These are phyloP conservation scores for Caenorhabditis virilis DNA, from an alignment of 2,888 invertebrate genomes.

Conservation along the genomic window DNA sequence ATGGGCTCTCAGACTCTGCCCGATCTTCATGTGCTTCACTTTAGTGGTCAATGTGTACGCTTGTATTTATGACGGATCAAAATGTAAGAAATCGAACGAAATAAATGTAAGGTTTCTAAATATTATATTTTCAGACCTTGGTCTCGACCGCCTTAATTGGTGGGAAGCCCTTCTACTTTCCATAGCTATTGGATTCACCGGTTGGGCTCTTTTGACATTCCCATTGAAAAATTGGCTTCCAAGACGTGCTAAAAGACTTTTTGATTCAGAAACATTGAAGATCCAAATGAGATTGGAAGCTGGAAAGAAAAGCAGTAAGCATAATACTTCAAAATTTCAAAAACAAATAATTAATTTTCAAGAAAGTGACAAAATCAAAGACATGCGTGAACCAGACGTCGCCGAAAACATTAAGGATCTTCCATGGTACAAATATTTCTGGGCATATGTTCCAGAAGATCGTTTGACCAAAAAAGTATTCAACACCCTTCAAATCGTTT, in stretches of 20 bases:
- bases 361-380: constrained; percentile 37
- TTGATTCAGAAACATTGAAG: constrained; percentile 35
- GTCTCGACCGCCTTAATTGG: constrained; percentile 44
- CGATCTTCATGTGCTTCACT: constrained; percentile 74
- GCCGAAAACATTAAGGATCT: constrained; percentile 38
- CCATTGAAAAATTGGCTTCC: constrained; percentile 44
- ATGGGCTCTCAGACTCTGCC: constrained; percentile 43
- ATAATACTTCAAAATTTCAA: too few species aligned
- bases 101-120: not conserved
- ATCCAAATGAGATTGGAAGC: constrained; percentile 35
- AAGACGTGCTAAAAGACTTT: constrained; percentile 37
- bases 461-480: constrained; percentile 53
- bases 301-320: constrained; percentile 36
- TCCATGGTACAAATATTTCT: constrained; percentile 53
- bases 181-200: constrained; percentile 31
- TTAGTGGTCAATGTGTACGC: constrained; percentile 94
- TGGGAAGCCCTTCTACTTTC: constrained; percentile 44
- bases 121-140: constrained; percentile 40
- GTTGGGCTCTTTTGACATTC: constrained; percentile 40
- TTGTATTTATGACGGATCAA: constrained; percentile 84
- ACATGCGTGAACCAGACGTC: constrained; percentile 43
- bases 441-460: constrained; percentile 47
- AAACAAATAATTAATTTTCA: constrained; percentile 3
- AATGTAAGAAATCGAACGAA: constrained; percentile 28
- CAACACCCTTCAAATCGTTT: constrained; percentile 86